Evolutionary conservation across 2,797 vertebrate genomes (phyloP).

Genomic region (Notoglanidium macrostoma): DNA sequence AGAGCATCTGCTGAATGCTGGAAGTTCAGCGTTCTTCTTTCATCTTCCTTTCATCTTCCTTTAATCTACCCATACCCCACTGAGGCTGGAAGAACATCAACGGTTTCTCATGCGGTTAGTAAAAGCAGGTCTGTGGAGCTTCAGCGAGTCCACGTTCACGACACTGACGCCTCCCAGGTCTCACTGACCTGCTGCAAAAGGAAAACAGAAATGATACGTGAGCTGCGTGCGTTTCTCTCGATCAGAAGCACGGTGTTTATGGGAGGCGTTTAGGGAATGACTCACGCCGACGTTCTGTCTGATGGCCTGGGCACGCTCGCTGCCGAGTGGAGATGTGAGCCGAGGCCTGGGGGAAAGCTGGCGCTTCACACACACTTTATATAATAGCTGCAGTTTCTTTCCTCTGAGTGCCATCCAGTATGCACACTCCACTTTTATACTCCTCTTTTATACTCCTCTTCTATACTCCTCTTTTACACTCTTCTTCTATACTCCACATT

Average conservation of each 20-base stretch:
- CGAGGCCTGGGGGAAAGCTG: conserved; percentile 11
- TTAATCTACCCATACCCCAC: conserved; percentile 11
- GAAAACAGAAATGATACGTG: background rate
- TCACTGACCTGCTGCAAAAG: background rate
- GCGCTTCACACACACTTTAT: conserved; percentile 2
- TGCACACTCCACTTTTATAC: background rate
- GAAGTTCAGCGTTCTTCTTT: background rate
- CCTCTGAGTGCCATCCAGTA: background rate
- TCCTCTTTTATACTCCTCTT: too few species aligned
- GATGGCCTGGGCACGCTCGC: conserved; percentile 23
- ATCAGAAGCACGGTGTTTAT: background rate
- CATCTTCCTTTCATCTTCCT: conserved; percentile 1
- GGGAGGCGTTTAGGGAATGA: background rate
- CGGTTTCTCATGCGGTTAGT: background rate
- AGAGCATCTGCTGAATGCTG: background rate
- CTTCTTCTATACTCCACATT: too few species aligned
- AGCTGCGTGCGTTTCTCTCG: background rate
- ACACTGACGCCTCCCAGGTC: background rate
- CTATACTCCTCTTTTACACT: too few species aligned
- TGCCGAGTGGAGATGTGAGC: background rate
- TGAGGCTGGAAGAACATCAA: background rate
- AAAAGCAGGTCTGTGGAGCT: background rate
- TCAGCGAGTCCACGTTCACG: background rate
- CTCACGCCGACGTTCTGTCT: background rate
- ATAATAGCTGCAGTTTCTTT: conserved; percentile 37